Evolutionary conservation across 2,888 invertebrate genomes (phyloP), one percentile per base, ranked within the genome.

Genomic region (Eupithecia insigniata): DNA sequence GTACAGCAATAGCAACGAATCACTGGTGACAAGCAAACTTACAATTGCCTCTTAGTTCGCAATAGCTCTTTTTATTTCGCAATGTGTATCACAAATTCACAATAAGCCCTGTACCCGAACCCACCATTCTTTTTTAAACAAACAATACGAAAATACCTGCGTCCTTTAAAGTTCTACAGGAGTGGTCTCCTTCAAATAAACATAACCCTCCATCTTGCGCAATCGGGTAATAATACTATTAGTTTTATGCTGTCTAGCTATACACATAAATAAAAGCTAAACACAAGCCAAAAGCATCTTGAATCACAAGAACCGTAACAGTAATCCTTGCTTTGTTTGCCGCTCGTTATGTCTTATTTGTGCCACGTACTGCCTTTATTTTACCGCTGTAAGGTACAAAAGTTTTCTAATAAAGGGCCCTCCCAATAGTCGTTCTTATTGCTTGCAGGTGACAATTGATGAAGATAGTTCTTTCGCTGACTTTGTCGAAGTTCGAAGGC

Each of bases 361-460:
- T 84, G 81, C 85, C 93, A 92, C 93, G 93, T 92, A 89, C 88
- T 84, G 87, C 88, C 88, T 92, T 90, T 91, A 90, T 92, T 92
- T 92, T 89, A 89, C 90, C 84, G 84, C 86, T 84, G 83, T 71
- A 80, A 78, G 84, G 86, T 67, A 85, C 84, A 85, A 90, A 94
- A 94, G 90, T 94, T 94, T 93, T 94, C 92, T 91, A 93, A 94
- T 94, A 93, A 94, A 92, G 88, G 89, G 85, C 85, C 84, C 86
- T 86, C 85, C 86, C 89, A 83, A 90, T 89, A 89, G 89, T 85
- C 90, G 88, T 89, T 92, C 87, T 93, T 93, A 93, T 93, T 92
- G 90, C 90, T 85, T 89, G 88, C 89, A 85, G 90, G 92, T 93
- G 93, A 92, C 93, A 93, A 93, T 93, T 92, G 92, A 93, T 93